Percentiles rank a stretch among this genome's conserved stretches.
phyloP scores from a whole-genome alignment of 2,113 vertebrate species.

The Toxotes chatareus region DNA sequence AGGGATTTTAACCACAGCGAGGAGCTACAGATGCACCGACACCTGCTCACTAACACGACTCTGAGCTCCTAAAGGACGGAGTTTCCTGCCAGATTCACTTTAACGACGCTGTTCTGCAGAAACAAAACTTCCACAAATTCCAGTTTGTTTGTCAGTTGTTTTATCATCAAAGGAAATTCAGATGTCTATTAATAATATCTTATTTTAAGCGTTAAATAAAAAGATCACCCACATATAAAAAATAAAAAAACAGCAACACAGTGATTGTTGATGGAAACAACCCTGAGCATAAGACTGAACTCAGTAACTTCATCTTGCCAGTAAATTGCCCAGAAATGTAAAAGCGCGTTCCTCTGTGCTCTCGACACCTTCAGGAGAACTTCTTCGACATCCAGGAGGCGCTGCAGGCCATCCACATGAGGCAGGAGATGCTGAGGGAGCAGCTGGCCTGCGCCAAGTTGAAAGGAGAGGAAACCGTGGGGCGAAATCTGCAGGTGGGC shows the following conservation, averaged over 20 bases:
- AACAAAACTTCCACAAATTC: slow-evolving; percentile 1
- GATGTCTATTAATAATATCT: too few relatives aligned
- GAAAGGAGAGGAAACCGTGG: slow-evolving; percentile 91
- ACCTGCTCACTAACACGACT: slow-evolving; percentile 59
- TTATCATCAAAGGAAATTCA: background rate
- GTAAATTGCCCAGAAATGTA: too few relatives aligned
- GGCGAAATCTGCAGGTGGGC: slow-evolving; percentile 90
- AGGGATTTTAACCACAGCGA: slow-evolving; percentile 15
- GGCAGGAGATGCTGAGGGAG: slow-evolving; percentile 88
- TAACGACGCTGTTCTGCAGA: background rate
- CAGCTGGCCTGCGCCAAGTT: slow-evolving; percentile 90
- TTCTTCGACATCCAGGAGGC: slow-evolving; percentile 95
- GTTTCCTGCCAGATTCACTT: slow-evolving; percentile 15
- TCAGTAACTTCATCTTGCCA: too few relatives aligned
- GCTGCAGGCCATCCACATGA: slow-evolving; percentile 90
- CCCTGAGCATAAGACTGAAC: too few relatives aligned
- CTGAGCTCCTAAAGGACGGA: slow-evolving; percentile 14
- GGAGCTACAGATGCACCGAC: slow-evolving; percentile 41
- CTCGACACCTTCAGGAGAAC: slow-evolving; percentile 86
- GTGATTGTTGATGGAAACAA: background rate
- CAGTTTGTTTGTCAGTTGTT: background rate
- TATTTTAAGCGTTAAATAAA: too few relatives aligned
- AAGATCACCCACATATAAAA: too few relatives aligned
- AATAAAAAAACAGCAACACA: background rate
- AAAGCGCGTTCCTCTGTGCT: background rate